phyloP scores from a whole-genome alignment of 2,797 vertebrate species.

The Nasua narica region DNA sequence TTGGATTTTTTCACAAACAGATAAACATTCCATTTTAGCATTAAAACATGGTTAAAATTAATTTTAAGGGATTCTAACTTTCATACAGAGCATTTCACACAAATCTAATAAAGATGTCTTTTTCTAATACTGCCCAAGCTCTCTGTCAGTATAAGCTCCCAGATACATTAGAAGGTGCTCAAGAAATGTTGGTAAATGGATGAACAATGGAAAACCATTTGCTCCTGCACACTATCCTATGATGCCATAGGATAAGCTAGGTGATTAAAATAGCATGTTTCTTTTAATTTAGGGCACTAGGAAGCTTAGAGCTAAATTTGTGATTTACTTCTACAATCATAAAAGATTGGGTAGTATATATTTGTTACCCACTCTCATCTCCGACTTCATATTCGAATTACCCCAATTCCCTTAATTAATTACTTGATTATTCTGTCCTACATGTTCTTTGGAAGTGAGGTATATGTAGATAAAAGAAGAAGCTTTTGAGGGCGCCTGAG shows the following conservation, averaged over 20 bases:
- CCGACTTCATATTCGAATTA: conserved; percentile 23
- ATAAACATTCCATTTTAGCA: neutral
- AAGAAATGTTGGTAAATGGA: conserved; percentile 23
- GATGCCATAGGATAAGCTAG: neutral
- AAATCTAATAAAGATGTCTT: neutral
- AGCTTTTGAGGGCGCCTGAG: neutral
- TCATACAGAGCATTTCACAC: neutral
- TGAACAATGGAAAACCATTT: neutral
- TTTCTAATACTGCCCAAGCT: neutral
- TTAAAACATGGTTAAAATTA: conserved; percentile 20
- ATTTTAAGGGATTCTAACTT: conserved; percentile 30
- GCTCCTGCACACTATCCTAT: neutral
- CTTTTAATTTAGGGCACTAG: neutral
- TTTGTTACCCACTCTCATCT: neutral
- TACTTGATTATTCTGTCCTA: neutral
- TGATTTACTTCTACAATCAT: neutral
- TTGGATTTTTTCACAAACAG: conserved; percentile 11
- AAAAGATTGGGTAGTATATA: neutral
- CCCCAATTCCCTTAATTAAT: neutral
- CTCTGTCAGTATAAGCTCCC: neutral
- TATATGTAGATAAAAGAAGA: conserved; percentile 8
- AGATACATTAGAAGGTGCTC: neutral
- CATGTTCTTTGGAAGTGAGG: neutral
- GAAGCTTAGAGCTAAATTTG: neutral
- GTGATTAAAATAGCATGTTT: neutral